Evolutionary conservation across 2,888 invertebrate species (phyloP).

Genomic region (Eupsilia transversa): DNA sequence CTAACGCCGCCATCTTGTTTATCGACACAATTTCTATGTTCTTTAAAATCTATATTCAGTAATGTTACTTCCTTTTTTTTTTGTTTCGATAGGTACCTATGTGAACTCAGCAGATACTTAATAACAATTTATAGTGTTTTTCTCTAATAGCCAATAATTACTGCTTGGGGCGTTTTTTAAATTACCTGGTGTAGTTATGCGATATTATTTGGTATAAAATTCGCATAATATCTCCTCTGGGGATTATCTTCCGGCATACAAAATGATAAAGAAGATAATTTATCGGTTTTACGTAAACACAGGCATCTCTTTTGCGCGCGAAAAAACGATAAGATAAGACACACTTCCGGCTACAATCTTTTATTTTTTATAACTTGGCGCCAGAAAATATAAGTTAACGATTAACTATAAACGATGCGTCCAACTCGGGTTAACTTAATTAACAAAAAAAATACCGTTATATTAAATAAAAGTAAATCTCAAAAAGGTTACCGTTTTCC

Average conservation of each 20-base stretch:
- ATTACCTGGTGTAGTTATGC: background rate
- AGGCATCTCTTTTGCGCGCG: constrained; percentile 11
- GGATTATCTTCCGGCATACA: constrained; percentile 32
- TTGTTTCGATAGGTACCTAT: background rate
- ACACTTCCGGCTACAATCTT: constrained; percentile 13
- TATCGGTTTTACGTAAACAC: constrained; percentile 25
- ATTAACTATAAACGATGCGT: background rate
- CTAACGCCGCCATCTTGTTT: too few relatives aligned
- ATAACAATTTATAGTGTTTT: constrained; percentile 5
- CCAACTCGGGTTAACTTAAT: background rate
- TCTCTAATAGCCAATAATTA: constrained; percentile 11
- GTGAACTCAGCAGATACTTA: background rate
- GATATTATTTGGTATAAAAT: background rate
- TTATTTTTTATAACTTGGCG: constrained; percentile 18
- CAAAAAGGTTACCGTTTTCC: background rate
- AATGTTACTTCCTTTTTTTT: background rate
- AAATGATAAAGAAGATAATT: constrained; percentile 25
- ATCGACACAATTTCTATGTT: too few relatives aligned
- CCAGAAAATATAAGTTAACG: background rate
- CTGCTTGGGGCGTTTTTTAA: constrained; percentile 8
- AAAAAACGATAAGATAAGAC: constrained; percentile 26
- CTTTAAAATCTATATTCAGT: too few relatives aligned
- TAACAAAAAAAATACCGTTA: background rate
- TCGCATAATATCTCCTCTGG: background rate
- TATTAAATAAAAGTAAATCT: background rate